These are phyloP conservation scores for human DNA, from an alignment of 2,113 vertebrate genomes.

Conservation along the genomic window GRCh38 chr11:35841501-35842000, in stretches of 20 bases:
- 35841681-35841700: neutral
- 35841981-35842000: fast-evolving
- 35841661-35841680: neutral
- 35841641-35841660: slow-evolving; percentile 20
- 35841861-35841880: neutral
- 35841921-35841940: no score
- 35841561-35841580: neutral
- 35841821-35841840: no score
- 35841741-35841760: neutral
- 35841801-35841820: neutral
- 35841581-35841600: neutral
- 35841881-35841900: neutral
- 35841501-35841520: neutral
- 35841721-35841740: neutral
- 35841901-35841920: fast-evolving
- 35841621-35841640: neutral
- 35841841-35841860: neutral
- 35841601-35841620: neutral
- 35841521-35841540: neutral
- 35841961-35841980: neutral
- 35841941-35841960: neutral
- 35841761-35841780: neutral
- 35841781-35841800: neutral
- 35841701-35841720: neutral
- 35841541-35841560: neutral